Conservation (phyloP, 2,113 vertebrate species). For the Rynchops niger region DNA sequence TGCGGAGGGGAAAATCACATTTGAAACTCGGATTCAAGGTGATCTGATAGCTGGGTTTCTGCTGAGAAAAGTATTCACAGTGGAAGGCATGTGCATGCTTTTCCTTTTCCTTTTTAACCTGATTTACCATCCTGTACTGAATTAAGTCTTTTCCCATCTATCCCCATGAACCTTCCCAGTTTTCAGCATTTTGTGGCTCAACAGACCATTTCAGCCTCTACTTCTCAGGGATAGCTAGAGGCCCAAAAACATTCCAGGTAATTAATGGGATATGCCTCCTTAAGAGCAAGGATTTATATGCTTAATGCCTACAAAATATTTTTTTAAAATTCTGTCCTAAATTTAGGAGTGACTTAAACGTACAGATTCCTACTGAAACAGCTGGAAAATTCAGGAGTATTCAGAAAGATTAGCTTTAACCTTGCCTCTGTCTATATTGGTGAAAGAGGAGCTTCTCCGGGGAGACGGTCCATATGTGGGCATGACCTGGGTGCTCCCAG, state of each 20-base stretch:
- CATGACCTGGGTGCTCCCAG: neutral
- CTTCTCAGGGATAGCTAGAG: neutral
- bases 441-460: neutral
- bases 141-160: neutral
- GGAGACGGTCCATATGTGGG: neutral
- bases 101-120: neutral
- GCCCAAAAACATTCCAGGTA: neutral
- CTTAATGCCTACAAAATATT: neutral
- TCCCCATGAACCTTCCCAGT: neutral
- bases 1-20: neutral
- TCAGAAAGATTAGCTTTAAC: neutral
- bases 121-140: neutral
- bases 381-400: neutral
- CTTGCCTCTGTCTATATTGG: fast-evolving
- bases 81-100: neutral
- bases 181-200: neutral
- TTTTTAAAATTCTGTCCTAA: neutral
- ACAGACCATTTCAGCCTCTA: neutral
- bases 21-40: neutral
- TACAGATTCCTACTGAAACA: neutral
- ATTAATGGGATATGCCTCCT: neutral
- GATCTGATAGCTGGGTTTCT: neutral
- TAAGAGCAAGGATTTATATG: neutral
- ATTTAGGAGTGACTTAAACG: neutral
- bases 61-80: neutral